Conservation (phyloP, 2,888 invertebrate species). For the Erebia epiphron region DNA sequence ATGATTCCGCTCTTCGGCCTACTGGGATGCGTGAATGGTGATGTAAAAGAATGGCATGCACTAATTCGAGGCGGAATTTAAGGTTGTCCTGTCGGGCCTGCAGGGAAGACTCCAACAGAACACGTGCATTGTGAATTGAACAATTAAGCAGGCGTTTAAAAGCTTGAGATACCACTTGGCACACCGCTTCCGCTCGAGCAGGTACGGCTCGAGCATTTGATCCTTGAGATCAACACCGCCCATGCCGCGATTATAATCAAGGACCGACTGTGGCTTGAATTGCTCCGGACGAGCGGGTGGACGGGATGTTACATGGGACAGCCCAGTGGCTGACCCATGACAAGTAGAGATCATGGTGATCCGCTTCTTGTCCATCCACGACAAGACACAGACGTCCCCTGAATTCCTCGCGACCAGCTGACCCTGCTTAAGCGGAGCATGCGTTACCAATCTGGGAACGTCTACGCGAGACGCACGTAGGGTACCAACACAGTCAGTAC, state of each 20-base stretch:
- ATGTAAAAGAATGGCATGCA: not conserved
- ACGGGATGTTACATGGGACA: not conserved
- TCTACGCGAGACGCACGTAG: not conserved
- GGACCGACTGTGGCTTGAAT: slow-evolving; percentile 1
- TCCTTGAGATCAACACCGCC: slow-evolving; percentile 16
- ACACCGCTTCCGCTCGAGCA: not conserved
- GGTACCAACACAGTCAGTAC: slow-evolving; percentile 4
- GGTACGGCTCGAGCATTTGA: too few relatives aligned
- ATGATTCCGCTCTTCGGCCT: not conserved
- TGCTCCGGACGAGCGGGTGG: not conserved
- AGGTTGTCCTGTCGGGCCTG: not conserved
- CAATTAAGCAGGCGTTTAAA: slow-evolving; percentile 1
- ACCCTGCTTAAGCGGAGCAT: not conserved
- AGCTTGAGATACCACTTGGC: slow-evolving; percentile 1
- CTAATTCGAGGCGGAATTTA: slow-evolving; percentile 1
- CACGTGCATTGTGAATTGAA: not conserved
- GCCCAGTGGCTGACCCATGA: slow-evolving; percentile 9
- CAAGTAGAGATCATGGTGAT: not conserved
- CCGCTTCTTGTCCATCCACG: slow-evolving; percentile 4
- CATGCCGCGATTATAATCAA: slow-evolving; percentile 9
- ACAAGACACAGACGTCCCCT: not conserved
- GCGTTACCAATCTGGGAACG: not conserved
- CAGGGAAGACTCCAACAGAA: not conserved
- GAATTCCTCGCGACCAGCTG: not conserved
- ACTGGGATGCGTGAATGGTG: not conserved